A percentile compares a stretch with the other conserved stretches of the same genome.
Evolutionary conservation across 2,797 vertebrate genomes (phyloP).

Genomic region (Heteromormyrus szaboi): DNA sequence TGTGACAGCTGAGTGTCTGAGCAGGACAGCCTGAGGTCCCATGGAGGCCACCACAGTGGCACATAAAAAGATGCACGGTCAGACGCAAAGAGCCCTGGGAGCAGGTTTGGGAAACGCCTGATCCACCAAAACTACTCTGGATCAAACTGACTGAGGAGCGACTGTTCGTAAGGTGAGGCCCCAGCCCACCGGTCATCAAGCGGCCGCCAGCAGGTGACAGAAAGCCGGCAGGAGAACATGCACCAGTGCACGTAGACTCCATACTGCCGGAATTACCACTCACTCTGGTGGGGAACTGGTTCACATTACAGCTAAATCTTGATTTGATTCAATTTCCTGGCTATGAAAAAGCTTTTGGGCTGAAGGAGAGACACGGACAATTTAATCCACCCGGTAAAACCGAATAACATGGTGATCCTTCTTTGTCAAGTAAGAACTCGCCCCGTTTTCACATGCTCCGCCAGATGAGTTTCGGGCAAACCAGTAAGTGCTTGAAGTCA

Average conservation of each 20-base stretch:
- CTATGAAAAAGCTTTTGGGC: constrained; percentile 4
- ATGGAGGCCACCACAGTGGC: not conserved
- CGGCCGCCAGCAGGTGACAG: not conserved
- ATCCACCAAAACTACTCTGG: not conserved
- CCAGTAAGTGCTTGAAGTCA: not conserved
- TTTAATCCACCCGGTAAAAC: not conserved
- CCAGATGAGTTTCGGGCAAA: not conserved
- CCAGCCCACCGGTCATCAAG: not conserved
- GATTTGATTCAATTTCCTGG: constrained; percentile 7
- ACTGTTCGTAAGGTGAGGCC: not conserved
- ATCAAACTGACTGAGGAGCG: not conserved
- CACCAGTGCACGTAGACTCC: not conserved
- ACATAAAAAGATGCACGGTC: not conserved
- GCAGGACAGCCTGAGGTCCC: not conserved
- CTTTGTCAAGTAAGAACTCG: constrained; percentile 6
- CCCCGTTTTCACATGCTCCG: not conserved
- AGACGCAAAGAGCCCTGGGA: not conserved
- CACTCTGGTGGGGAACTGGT: not conserved
- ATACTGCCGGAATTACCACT: not conserved
- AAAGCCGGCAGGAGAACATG: not conserved
- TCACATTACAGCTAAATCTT: not conserved
- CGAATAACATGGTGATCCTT: not conserved
- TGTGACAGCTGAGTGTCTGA: too few species aligned
- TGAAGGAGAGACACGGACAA: not conserved
- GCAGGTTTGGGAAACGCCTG: not conserved